Conservation (phyloP, 2,888 invertebrate genomes). For the Xanthorhoe designata region DNA sequence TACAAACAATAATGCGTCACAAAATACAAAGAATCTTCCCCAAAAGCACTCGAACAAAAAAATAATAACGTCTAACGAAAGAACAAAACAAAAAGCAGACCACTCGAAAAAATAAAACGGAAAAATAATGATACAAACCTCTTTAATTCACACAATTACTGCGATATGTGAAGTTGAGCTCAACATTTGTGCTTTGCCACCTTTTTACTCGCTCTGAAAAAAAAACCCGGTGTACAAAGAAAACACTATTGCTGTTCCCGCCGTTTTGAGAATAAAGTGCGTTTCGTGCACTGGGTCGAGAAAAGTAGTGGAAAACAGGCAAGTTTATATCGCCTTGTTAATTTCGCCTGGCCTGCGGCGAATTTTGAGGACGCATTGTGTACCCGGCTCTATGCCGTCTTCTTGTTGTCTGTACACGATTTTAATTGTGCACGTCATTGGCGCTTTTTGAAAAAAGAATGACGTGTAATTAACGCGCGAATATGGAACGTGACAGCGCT, state of each 20-base stretch:
- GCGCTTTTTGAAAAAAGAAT: conserved; percentile 85
- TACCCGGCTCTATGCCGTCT: conserved; percentile 84
- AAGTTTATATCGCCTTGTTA: conserved; percentile 87
- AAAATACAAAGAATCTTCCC: conserved; percentile 3
- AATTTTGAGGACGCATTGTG: conserved; percentile 86
- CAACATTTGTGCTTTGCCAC: conserved; percentile 59
- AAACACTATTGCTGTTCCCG: conserved; percentile 46
- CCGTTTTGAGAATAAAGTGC: conserved; percentile 56
- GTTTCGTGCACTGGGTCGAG: conserved; percentile 59
- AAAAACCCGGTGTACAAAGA: conserved; percentile 46
- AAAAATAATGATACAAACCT: conserved; percentile 78
- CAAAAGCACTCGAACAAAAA: conserved; percentile 31
- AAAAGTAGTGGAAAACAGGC: conserved; percentile 79
- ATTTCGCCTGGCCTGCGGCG: conserved; percentile 84
- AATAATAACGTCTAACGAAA: conserved; percentile 47
- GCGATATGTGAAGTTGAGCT: conserved; percentile 64
- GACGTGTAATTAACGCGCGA: conserved; percentile 86
- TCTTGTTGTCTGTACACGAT: conserved; percentile 84
- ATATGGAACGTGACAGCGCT: conserved; percentile 85
- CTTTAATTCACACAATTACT: conserved; percentile 81
- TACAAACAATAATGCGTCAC: neutral
- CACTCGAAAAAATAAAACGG: conserved; percentile 53
- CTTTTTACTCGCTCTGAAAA: conserved; percentile 56
- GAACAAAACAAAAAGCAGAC: conserved; percentile 41
- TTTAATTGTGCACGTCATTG: conserved; percentile 86